A percentile compares a stretch with the other conserved stretches of the same genome.
Evolutionary conservation across 2,797 vertebrate genomes (phyloP).

Genomic region (Oreochromis mossambicus): DNA sequence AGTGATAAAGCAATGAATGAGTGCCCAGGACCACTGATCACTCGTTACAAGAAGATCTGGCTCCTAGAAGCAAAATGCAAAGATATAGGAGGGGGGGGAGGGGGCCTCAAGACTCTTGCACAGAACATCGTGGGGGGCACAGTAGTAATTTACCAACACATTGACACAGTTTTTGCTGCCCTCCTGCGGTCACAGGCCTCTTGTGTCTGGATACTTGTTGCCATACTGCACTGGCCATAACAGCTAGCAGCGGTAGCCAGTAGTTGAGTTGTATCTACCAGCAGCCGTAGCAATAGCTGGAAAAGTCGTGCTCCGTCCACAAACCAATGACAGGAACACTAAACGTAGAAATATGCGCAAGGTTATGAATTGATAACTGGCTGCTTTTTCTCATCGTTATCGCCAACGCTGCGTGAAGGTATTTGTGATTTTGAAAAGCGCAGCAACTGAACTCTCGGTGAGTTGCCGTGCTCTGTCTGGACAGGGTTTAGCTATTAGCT

Average conservation of each 20-base stretch:
- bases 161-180: slow-evolving; percentile 13
- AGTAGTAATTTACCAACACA: neutral
- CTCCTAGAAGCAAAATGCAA: neutral
- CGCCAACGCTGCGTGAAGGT: neutral
- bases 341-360: slow-evolving; percentile 35
- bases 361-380: slow-evolving; percentile 37
- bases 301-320: slow-evolving; percentile 50
- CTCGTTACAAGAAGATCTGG: neutral
- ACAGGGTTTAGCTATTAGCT: neutral
- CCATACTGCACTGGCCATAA: slow-evolving; percentile 20
- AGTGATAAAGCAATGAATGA: neutral
- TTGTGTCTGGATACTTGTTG: slow-evolving; percentile 57
- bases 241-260: slow-evolving; percentile 30
- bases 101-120: neutral
- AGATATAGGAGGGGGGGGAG: neutral
- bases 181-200: neutral
- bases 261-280: neutral
- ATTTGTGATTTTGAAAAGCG: slow-evolving; percentile 18
- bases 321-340: slow-evolving; percentile 50
- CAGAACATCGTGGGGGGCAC: neutral
- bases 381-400: neutral
- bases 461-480: slow-evolving; percentile 34
- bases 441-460: slow-evolving; percentile 52
- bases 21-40: neutral
- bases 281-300: slow-evolving; percentile 11